phyloP scores from a whole-genome alignment of 2,113 vertebrate species.

The Hucho hucho region DNA sequence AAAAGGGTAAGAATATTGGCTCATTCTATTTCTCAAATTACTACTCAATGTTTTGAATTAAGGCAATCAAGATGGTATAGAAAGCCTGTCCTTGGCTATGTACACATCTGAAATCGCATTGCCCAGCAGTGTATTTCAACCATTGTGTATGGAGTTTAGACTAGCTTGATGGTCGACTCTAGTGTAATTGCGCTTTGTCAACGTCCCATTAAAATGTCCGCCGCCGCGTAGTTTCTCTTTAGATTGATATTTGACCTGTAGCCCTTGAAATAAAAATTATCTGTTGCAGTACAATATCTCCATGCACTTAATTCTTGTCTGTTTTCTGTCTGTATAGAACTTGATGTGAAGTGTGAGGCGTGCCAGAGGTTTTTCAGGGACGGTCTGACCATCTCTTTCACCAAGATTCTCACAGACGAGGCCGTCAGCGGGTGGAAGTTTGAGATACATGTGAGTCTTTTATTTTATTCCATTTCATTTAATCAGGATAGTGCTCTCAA shows the following conservation, averaged over 20 bases:
- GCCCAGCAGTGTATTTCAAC: too few species aligned
- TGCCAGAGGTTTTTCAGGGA: slow-evolving; percentile 99
- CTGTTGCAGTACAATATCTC: neutral
- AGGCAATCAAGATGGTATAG: too few species aligned
- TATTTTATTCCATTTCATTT: neutral
- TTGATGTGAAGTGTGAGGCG: slow-evolving; percentile 99
- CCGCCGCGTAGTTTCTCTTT: too few species aligned
- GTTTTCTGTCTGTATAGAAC: slow-evolving; percentile 72
- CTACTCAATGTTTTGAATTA: neutral
- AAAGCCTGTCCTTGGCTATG: neutral
- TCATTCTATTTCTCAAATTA: neutral
- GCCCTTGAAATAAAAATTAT: too few species aligned
- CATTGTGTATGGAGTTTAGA: too few species aligned
- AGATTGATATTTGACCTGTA: too few species aligned
- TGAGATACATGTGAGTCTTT: slow-evolving; percentile 95
- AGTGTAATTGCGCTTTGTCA: too few species aligned
- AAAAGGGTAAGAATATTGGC: slow-evolving; percentile 85
- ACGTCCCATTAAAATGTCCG: too few species aligned
- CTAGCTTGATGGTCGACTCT: too few species aligned
- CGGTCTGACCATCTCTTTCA: slow-evolving; percentile 98
- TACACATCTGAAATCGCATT: too few species aligned
- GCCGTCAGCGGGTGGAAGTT: slow-evolving; percentile 99
- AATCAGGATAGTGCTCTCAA: neutral
- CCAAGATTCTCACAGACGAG: slow-evolving; percentile 99
- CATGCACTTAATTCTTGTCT: slow-evolving; percentile 12